Evolutionary conservation across 2,888 invertebrate species (phyloP).

Genomic region (Troglohyphantes excavatus): DNA sequence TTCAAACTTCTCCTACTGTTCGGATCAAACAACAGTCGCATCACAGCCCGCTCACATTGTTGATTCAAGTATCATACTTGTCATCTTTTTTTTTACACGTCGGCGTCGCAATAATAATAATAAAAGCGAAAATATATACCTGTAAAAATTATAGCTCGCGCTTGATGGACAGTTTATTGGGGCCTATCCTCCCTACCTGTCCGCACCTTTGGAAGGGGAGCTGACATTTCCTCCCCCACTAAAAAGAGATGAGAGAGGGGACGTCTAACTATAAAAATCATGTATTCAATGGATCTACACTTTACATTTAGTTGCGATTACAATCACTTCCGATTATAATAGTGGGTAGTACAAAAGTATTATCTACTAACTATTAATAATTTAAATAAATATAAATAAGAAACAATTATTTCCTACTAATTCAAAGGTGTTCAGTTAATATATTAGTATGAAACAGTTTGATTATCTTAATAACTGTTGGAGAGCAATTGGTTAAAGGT

Average conservation of each 20-base stretch:
- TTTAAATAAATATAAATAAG: too few relatives aligned
- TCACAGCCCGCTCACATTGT: conserved; percentile 48
- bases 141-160: conserved; percentile 69
- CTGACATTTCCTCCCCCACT: background rate
- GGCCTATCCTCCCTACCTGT: conserved; percentile 60
- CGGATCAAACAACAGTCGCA: conserved; percentile 30
- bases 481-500: too few relatives aligned
- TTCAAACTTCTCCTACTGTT: conserved; percentile 65
- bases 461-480: too few relatives aligned
- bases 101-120: conserved; percentile 33
- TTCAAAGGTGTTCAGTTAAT: too few relatives aligned
- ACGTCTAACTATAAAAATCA: background rate
- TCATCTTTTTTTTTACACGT: conserved; percentile 49
- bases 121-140: conserved; percentile 53
- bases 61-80: conserved; percentile 75
- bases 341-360: too few relatives aligned
- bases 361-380: too few relatives aligned
- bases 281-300: too few relatives aligned
- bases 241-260: background rate
- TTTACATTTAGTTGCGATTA: too few relatives aligned
- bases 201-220: conserved; percentile 68
- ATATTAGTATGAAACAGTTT: too few relatives aligned
- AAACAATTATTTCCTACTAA: too few relatives aligned
- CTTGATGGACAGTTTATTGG: conserved; percentile 73
- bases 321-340: too few relatives aligned